Percentiles rank a stretch among this genome's conserved stretches.
These are phyloP conservation scores for Calosoma granatense DNA, from an alignment of 1,140 invertebrate species.

Conservation along the genomic window DNA sequence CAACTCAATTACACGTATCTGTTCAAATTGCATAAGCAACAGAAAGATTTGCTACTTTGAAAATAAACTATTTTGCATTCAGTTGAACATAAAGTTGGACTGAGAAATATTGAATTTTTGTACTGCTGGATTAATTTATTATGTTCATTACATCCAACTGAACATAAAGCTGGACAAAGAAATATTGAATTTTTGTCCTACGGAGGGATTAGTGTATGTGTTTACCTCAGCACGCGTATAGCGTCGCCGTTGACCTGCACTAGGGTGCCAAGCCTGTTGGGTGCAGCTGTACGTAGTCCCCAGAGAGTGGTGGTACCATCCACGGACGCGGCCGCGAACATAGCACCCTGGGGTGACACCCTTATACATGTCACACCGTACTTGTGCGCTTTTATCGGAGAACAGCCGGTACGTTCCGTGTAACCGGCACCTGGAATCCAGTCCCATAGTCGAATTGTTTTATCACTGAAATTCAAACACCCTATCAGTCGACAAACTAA, in stretches of 20 bases:
- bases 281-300: constrained; percentile 50
- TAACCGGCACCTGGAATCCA: constrained; percentile 48
- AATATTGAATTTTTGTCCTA: too few species aligned
- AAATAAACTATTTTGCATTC: too few species aligned
- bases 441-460: constrained; percentile 50
- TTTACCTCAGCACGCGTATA: constrained; percentile 51
- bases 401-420: constrained; percentile 40
- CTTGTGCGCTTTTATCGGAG: constrained; percentile 51
- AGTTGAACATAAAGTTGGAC: too few species aligned
- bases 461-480: constrained; percentile 48
- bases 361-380: constrained; percentile 55
- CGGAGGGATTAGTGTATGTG: too few species aligned
- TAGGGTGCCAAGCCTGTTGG: constrained; percentile 45
- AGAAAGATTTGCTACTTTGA: too few species aligned
- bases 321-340: constrained; percentile 59
- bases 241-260: constrained; percentile 52
- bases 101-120: too few species aligned
- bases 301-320: constrained; percentile 64
- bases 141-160: too few species aligned
- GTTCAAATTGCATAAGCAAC: too few species aligned
- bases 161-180: too few species aligned
- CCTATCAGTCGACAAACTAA: too few species aligned
- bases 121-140: too few species aligned
- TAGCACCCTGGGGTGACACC: constrained; percentile 59
- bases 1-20: too few species aligned